Evolutionary conservation across 2,888 invertebrate genomes (phyloP), one percentile per base, ranked within the genome.

Genomic region (Epinotia ramella): DNA sequence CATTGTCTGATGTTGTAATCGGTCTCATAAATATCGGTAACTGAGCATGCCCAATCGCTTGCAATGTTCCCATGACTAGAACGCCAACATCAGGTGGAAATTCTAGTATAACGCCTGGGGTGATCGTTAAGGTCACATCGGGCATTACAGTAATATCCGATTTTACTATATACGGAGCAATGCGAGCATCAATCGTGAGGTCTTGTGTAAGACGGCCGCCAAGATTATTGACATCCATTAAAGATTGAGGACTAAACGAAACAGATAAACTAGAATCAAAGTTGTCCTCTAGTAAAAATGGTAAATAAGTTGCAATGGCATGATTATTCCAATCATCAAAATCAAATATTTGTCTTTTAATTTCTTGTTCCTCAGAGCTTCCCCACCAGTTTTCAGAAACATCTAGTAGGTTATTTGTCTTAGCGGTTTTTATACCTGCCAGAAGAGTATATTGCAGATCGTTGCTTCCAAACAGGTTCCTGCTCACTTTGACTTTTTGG

Each of bases 271-370:
- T 97, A 0, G 97, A 95, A 79, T 97, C 97, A 82, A 97, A 96
- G 67, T 95, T 95, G 80, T 98, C 96, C 85, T 96, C 96, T 0
- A 97, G 95, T 75, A 99, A 95, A 88, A 96, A 99, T 0, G 99
- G 99, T 73, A 97, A 95, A 89, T 97, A 99, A 16, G 97, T 95
- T 0, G 99, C 99, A 70, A 99, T 96, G 0, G 99, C 99, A 88
- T 98, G 99, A 89, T 98, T 98, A 88, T 99, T 99, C 99, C 99
- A 99, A 88, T 99, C 99, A 88, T 99, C 99, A 90, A 99, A 99
- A 91, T 99, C 99, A 87, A 99, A 99, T 83, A 99, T 99, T 85
- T 96, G 95, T 69, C 96, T 95, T 81, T 96, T 96, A 72, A 99
- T 99, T 73, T 95, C 95, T 6, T 91, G 93, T 70, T 97, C 96